Evolutionary conservation across 1,140 invertebrate species (phyloP).

Genomic region (Drosophila saltans): DNA sequence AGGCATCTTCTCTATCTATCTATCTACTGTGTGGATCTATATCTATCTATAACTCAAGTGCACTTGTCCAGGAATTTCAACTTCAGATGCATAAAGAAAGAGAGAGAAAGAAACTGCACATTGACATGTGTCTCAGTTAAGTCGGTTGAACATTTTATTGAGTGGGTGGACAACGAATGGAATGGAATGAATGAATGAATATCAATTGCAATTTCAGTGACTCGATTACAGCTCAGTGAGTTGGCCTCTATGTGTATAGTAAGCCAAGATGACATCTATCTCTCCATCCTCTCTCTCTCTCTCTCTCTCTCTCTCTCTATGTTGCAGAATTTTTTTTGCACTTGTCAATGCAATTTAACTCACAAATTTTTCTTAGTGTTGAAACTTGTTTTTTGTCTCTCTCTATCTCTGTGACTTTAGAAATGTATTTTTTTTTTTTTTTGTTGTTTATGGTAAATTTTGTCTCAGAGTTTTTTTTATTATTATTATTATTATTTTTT

Average conservation of each 20-base stretch:
- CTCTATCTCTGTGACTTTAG: not conserved
- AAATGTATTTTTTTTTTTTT: not conserved
- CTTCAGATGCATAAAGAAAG: not conserved
- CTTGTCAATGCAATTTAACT: slow-evolving; percentile 23
- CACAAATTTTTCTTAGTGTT: not conserved
- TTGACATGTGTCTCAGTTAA: slow-evolving; percentile 1
- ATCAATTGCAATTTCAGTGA: slow-evolving; percentile 21
- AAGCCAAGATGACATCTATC: slow-evolving; percentile 11
- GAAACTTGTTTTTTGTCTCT: slow-evolving; percentile 10
- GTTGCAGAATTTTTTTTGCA: slow-evolving; percentile 5
- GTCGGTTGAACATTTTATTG: not conserved
- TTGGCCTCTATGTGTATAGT: slow-evolving; percentile 3
- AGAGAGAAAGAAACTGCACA: not conserved
- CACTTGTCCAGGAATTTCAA: slow-evolving; percentile 3
- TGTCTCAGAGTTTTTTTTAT: slow-evolving; percentile 2
- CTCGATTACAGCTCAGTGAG: slow-evolving; percentile 9
- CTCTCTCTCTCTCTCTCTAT: not conserved
- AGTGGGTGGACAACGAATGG: not conserved
- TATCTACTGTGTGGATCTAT: no score
- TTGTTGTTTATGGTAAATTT: not conserved
- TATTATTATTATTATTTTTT: slow-evolving; percentile 7
- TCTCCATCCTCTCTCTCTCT: not conserved
- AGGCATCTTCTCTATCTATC: not conserved
- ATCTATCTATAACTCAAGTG: not conserved
- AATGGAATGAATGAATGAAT: slow-evolving; percentile 4